Conservation (phyloP, 2,113 vertebrate species). For the Tricholaema leucomelas region DNA sequence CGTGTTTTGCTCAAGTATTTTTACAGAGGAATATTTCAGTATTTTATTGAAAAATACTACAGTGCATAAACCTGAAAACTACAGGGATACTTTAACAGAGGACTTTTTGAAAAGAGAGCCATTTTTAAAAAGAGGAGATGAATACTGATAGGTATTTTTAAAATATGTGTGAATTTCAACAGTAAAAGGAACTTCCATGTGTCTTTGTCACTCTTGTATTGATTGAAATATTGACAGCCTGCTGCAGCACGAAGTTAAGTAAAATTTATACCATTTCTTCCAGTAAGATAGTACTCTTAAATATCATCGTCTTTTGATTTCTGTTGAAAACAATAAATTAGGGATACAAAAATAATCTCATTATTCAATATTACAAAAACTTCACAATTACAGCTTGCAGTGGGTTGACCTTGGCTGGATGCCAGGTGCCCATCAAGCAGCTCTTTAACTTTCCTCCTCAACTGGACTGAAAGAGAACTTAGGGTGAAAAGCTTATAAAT, state of each 20-base stretch:
- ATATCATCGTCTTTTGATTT: background rate
- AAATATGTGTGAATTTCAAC: background rate
- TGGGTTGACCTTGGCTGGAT: background rate
- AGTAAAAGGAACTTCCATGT: background rate
- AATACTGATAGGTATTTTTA: background rate
- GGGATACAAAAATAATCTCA: background rate
- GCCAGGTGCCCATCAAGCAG: background rate
- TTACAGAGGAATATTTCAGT: background rate
- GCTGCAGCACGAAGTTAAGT: background rate
- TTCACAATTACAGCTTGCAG: background rate
- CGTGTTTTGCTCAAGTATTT: background rate
- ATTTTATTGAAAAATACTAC: background rate
- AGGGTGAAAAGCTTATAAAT: background rate
- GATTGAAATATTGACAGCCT: background rate
- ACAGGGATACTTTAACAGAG: background rate
- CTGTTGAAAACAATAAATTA: background rate
- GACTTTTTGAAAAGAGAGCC: background rate
- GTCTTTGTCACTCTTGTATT: background rate
- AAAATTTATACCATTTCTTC: background rate
- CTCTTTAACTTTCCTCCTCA: background rate
- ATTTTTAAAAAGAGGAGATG: background rate
- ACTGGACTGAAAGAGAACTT: accelerated
- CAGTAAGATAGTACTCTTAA: background rate
- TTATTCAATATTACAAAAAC: background rate
- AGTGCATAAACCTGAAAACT: background rate